Percentiles rank a stretch among this genome's conserved stretches.
Conservation (phyloP, 2,888 invertebrate species). For the Elysia crispata region DNA sequence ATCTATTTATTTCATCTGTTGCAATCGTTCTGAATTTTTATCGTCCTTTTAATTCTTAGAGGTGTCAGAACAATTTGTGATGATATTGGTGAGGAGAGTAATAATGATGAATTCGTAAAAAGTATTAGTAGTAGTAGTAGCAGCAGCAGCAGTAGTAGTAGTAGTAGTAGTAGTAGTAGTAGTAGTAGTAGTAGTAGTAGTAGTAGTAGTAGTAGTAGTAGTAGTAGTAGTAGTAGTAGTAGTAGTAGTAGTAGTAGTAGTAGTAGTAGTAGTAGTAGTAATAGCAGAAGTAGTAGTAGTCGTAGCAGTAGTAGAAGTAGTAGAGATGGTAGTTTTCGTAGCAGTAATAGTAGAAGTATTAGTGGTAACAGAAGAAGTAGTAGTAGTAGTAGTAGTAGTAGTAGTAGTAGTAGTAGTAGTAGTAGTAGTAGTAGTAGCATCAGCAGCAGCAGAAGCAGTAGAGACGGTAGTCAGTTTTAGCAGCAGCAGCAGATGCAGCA, state of each 20-base stretch:
- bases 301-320: neutral
- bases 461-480: too few relatives aligned
- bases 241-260: conserved; percentile 4
- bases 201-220: conserved; percentile 24
- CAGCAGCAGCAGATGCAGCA: neutral
- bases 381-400: conserved; percentile 18
- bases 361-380: neutral
- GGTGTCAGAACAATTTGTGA: too few relatives aligned
- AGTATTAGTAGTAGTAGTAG: conserved; percentile 18
- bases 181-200: conserved; percentile 22
- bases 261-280: conserved; percentile 31
- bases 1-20: too few relatives aligned
- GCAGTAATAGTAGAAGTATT: neutral
- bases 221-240: neutral
- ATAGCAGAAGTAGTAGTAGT: neutral
- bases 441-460: too few relatives aligned
- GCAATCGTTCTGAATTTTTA: too few relatives aligned
- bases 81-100: too few relatives aligned
- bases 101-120: too few relatives aligned
- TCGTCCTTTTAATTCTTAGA: too few relatives aligned
- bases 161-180: conserved; percentile 19
- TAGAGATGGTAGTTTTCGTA: neutral
- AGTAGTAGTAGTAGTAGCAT: too few relatives aligned
- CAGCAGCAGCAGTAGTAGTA: conserved; percentile 13
- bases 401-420: neutral